Base-by-base conservation (phyloP, 2,888 invertebrate species). In the Parnassius apollo region DNA sequence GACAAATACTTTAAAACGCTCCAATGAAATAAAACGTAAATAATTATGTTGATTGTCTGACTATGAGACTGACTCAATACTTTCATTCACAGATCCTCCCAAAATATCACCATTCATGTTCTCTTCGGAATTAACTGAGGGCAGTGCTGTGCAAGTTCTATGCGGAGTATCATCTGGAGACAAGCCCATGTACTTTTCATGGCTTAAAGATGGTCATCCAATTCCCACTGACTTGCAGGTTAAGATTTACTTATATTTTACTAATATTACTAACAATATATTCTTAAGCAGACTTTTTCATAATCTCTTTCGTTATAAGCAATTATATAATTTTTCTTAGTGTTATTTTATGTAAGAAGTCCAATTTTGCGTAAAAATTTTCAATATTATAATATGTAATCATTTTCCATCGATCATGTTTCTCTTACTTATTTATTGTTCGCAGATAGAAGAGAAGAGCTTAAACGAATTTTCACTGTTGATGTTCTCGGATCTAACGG, bases 61-160 rank as follows among this genome's bases (percentile, higher is more conserved):
- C 35, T 35, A 35, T 35, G 35, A 35, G 35, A 35, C 35, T 4
- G 7, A 48, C 4, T 12, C 7, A n/a, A 48, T 48, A 3, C 7
- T 49, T 49, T 13, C 12, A 13, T 18, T n/a, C 35, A 9, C 78
- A 94, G 94, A 93, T 89, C 96, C 96, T 2, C 97, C 97, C n/a
- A 94, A 96, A 74, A 95, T 97, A 78, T 96, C 96, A 70, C 95
- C 96, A 45, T 97, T 98, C 84, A 94, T 93, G 60, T 97, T 98
- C 81, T 96, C 97, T 0, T 93, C 95, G 72, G 96, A 95, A 79
- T 92, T 96, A 61, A 95, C 96, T 79, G 95, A 97, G 87, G 95
- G 96, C 70, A 95, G 96, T 79, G 91, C 97, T 59, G 95, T 95
- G 68, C 95, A 96, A 81, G 95, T 97, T 62, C 94, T 97, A 10